Base-by-base conservation (phyloP, 2,113 vertebrate species). In the Carassius gibelio region DNA sequence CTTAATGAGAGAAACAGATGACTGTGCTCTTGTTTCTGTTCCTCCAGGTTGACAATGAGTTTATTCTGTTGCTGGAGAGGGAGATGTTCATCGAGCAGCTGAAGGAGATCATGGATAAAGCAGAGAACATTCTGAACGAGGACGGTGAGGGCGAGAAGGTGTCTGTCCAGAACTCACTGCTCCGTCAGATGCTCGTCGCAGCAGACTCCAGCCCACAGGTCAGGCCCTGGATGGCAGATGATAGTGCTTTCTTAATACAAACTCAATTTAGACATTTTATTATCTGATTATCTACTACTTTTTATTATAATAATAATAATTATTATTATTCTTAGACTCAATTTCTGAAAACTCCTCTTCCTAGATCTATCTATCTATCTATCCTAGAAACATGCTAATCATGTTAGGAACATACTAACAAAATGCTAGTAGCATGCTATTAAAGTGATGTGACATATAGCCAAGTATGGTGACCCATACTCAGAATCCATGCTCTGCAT, bases 81-180 rank as follows among this genome's bases (percentile, higher is more conserved):
- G 98, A 99, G 89, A 96, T 96, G 1, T 99, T 99, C 82, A 99
- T 99, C 7, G 98, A 99, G 85, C 98, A 99, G 92, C 95, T 99
- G 87, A 99, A 99, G 91, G 98, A 99, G 75, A 97, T 99, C 26
- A 97, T 99, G 88, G 98, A 99, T 91, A 99, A 99, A 92, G 98
- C 97, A 1, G 98, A 99, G 91, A 98, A 99, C 91, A 96, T 99
- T 96, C 94, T 99, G 50, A 96, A 95, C 83, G 97, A 99, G 90
- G 97, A 99, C 87, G 93, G 94, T 0, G 97, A 97, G 79, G 95
- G 94, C 26, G 98, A 97, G 88, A 94, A 92, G 55, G 93, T 92
- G 82, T 95, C 96, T 0, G 94, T 95, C 80, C 92, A 96, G 15
- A 96, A 94, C 34, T 92, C 91, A 1, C 96, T 96, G 91, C 96